Percentiles rank a stretch among this genome's conserved stretches.
phyloP scores from a whole-genome alignment of 2,797 vertebrate genomes.

The Molossus molossus region DNA sequence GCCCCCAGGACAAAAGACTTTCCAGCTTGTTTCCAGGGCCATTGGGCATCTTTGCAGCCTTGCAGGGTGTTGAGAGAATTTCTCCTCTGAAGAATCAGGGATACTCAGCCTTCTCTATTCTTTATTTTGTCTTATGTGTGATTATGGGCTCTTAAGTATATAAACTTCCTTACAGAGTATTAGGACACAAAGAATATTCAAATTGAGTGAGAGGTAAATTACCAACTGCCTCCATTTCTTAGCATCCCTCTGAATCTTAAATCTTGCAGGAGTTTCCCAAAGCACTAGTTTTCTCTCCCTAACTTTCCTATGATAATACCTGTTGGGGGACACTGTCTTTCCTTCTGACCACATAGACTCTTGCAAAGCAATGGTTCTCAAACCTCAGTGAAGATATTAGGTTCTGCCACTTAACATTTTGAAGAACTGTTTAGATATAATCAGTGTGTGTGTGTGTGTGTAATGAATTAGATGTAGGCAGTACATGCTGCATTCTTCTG shows the following conservation, averaged over 20 bases:
- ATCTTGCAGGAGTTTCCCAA: not conserved
- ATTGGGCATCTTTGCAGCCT: not conserved
- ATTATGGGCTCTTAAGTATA: not conserved
- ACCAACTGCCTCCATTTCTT: not conserved
- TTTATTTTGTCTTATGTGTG: not conserved
- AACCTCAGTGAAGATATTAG: not conserved
- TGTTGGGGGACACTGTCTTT: not conserved
- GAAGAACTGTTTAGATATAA: not conserved
- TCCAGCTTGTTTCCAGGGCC: not conserved
- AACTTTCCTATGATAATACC: not conserved
- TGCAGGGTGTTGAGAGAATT: not conserved
- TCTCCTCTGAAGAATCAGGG: constrained; percentile 22
- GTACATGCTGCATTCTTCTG: constrained; percentile 19
- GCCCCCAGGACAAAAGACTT: not conserved
- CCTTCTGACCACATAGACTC: not conserved
- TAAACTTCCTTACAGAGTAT: not conserved
- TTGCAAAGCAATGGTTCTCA: not conserved
- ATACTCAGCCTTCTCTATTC: not conserved
- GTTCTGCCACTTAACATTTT: not conserved
- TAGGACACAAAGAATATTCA: constrained; percentile 6
- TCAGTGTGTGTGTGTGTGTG: not conserved
- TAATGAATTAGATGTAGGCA: not conserved
- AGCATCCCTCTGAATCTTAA: not conserved
- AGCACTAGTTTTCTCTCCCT: not conserved
- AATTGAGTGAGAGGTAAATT: not conserved